Evolutionary conservation across 92 coral and sea anemone species (phyloP), one percentile per base, ranked within the genome.

Genomic region (Parazoanthus swiftii): DNA sequence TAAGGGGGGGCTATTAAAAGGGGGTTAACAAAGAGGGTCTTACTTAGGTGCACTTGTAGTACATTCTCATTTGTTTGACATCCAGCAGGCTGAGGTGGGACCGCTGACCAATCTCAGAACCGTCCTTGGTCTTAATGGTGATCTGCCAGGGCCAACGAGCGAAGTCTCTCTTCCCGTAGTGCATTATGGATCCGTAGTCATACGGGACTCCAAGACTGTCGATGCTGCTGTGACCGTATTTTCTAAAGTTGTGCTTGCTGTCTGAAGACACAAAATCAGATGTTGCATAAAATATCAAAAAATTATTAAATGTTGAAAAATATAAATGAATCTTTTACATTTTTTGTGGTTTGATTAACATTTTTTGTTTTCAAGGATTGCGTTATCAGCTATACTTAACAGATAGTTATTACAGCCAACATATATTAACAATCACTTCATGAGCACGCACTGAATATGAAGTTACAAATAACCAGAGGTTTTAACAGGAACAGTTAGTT

Each of bases 101-200:
- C 88, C 98, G 95, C 96, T 96, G 98, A 81, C 98, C 98, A 74
- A 96, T 96, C 65, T 97, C 92, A 39, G 90, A 95, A 46, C 98
- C 93, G 25, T 91, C 74, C 90, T 90, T 96, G 29, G 93, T 86
- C 73, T 51, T 91, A 88, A 96, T 94, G 48, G 96, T 94, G n/a
- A 93, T 91, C 86, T 93, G 98, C 97, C 95, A 96, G 9, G 98
- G 96, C 97, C 97, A 96, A 44, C 87, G 90, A 42, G 98, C 95
- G 75, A 96, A 95, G 67, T 91, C 96, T 67, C 95, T 85, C 88
- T 91, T 91, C 10, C 98, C 98, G 88, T 95, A 95, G 85, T 95
- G 97, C 98, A 95, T 94, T 71, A 95, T 95, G 85, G 98, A 95
- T 21, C 97, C 97, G 80, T 94, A 95, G 91, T 95, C 98, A 65